Conservation (phyloP, 2,113 vertebrate genomes). For the Scytalopus superciliaris region DNA sequence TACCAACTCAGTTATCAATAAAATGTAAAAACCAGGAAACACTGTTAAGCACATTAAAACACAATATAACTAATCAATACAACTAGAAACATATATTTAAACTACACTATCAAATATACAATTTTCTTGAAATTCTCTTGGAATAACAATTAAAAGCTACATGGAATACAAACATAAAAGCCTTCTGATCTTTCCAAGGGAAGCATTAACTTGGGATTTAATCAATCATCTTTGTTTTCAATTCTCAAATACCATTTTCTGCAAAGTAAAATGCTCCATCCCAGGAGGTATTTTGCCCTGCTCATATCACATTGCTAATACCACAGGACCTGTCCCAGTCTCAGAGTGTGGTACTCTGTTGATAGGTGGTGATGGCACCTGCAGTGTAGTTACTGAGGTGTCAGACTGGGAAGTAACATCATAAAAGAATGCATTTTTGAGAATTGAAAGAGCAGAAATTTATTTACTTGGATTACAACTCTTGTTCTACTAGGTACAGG, state of each 20-base stretch:
- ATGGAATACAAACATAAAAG: background rate
- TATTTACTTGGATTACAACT: background rate
- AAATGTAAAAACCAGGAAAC: background rate
- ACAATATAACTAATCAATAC: background rate
- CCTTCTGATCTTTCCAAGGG: background rate
- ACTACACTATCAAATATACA: background rate
- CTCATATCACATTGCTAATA: background rate
- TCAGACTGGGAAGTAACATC: background rate
- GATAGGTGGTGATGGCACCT: slow-evolving; percentile 11
- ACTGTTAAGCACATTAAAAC: background rate
- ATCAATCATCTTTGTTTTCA: background rate
- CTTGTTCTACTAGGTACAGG: background rate
- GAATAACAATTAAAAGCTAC: background rate
- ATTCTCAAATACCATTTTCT: background rate
- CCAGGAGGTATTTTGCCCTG: background rate
- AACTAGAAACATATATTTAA: background rate
- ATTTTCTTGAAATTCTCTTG: background rate
- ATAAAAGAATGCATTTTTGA: background rate
- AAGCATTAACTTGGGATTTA: background rate
- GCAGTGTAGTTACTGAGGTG: background rate
- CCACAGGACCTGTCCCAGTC: background rate
- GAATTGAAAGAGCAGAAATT: background rate
- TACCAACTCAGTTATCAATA: background rate
- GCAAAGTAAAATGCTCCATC: background rate
- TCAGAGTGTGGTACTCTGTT: background rate